Base-by-base conservation (phyloP, 1,140 invertebrate species). In the Drosophila ironensis region DNA sequence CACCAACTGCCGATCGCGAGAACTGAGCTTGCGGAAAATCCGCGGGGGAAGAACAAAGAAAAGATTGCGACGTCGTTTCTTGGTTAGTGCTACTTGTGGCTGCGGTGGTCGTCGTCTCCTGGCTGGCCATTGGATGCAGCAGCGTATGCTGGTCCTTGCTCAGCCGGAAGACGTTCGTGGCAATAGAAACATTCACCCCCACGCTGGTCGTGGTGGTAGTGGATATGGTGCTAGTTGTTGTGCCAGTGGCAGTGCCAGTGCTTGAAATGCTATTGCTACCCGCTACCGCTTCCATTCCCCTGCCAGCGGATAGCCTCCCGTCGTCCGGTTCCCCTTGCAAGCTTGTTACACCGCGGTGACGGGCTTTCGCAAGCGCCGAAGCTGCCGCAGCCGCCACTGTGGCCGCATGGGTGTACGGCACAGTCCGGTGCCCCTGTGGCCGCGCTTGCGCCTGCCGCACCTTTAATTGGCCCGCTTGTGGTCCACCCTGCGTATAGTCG, bases 1-100 rank as follows among this genome's bases (percentile, higher is more conserved):
- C 95, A 24, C 95, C 95, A 11, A 95, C 93, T 54, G 94, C 93
- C 14, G 95, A 96, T 51, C 95, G 93, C 88, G 95, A 96, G 90
- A 97, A 98, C 96, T 98, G 92, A 60, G 70, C 66, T 88, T 78
- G 72, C 44, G 78, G 42, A 24, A 56, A 53, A 46, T 73, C 74
- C n/a, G n/a, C n/a, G n/a, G n/a, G n/a, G 11, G 30, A 33, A 52
- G 51, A 73, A 38, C 50, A 60, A 22, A 48, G 11, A 38, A 69
- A 20, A 5, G 52, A 42, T 84, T 70, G 73, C 60, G 73, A 72
- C 67, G 63, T 48, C 72, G 45, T 44, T n/a, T 48, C 53, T 17
- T 75, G 66, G 42, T 68, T 78, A 60, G 38, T 53, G 28, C 24
- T 69, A 19, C 33, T 38, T 2, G 4, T 30, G 3, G 52, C 42